Conservation (phyloP, 2,797 vertebrate species). For the Xiphophorus birchmanni region DNA sequence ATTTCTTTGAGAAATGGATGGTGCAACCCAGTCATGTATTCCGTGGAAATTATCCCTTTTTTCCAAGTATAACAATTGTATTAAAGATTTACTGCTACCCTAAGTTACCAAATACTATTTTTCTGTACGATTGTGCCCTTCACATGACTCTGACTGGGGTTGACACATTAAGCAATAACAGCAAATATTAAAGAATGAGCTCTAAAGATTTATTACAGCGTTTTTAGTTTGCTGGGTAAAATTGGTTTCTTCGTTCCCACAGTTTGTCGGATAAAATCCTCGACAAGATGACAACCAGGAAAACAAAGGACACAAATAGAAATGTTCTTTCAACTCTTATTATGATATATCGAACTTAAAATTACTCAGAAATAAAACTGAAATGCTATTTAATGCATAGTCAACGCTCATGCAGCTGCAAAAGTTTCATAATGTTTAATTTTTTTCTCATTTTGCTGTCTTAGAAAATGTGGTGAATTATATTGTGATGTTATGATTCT, state of each 20-base stretch:
- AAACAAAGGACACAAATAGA: not conserved
- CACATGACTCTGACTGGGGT: not conserved
- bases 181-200: not conserved
- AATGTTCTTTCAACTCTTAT: not conserved
- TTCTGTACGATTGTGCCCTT: not conserved
- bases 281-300: not conserved
- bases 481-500: not conserved
- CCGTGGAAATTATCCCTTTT: too few species aligned
- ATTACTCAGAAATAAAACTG: not conserved
- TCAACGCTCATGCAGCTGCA: too few species aligned
- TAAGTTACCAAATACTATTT: not conserved
- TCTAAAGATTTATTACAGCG: not conserved
- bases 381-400: not conserved
- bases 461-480: too few species aligned
- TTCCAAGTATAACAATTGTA: not conserved
- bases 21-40: not conserved
- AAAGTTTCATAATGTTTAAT: not conserved
- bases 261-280: not conserved
- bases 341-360: not conserved
- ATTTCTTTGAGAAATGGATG: not conserved
- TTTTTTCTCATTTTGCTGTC: not conserved
- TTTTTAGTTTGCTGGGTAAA: not conserved
- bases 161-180: not conserved
- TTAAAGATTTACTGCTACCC: not conserved
- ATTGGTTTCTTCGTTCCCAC: not conserved